Percentiles rank a stretch among this genome's conserved stretches.
These are phyloP conservation scores for Sander lucioperca DNA, from an alignment of 2,113 vertebrate genomes.

Conservation along the genomic window DNA sequence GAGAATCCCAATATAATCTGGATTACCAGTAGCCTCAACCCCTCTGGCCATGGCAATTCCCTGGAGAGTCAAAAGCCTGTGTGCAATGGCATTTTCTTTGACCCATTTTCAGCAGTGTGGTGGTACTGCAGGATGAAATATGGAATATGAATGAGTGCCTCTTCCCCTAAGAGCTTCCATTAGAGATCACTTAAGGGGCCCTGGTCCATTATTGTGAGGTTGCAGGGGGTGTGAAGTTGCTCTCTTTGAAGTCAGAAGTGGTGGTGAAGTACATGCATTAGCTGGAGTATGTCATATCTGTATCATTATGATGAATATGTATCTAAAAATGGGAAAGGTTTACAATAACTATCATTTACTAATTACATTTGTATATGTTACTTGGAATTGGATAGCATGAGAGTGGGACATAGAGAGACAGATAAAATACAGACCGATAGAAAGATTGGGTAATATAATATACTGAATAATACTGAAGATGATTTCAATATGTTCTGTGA, in stretches of 20 bases:
- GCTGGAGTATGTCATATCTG: constrained; percentile 35
- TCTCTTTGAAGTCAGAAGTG: constrained; percentile 60
- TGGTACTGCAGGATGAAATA: constrained; percentile 60
- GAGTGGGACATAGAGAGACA: neutral
- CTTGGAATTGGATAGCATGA: neutral
- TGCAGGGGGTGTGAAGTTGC: constrained; percentile 65
- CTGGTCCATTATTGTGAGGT: constrained; percentile 75
- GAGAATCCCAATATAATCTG: constrained; percentile 73
- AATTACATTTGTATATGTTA: neutral
- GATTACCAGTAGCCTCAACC: constrained; percentile 71
- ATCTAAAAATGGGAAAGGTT: constrained; percentile 32
- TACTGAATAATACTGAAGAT: neutral
- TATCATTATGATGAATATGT: constrained; percentile 34
- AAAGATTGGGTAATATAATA: neutral
- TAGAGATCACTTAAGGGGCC: constrained; percentile 80
- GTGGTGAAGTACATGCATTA: constrained; percentile 55
- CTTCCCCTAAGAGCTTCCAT: constrained; percentile 78
- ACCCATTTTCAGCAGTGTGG: constrained; percentile 63
- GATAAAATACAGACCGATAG: neutral
- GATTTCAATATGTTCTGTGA: neutral
- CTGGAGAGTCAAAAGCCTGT: constrained; percentile 68
- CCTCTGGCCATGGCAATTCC: constrained; percentile 62
- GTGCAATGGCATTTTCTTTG: constrained; percentile 69
- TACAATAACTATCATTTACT: constrained; percentile 34
- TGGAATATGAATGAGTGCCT: constrained; percentile 75